Evolutionary conservation across 1,140 invertebrate species (phyloP).

Genomic region (Drosophila grimshawi): DNA sequence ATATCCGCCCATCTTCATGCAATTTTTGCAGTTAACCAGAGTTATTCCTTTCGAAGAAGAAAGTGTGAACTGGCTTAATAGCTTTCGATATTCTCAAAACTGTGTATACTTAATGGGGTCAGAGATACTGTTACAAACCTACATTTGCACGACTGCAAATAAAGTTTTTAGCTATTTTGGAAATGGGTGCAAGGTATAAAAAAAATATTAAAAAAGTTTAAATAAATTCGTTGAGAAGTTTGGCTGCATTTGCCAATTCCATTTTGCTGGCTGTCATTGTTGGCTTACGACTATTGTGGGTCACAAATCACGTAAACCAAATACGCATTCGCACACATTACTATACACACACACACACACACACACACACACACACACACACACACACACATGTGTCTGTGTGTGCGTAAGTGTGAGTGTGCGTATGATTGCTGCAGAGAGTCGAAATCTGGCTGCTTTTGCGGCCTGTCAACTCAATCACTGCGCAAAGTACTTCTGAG

Average conservation of each 20-base stretch:
- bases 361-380: background rate
- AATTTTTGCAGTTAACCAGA: too few species aligned
- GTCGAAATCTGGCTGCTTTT: constrained; percentile 7
- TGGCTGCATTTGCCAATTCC: constrained; percentile 1
- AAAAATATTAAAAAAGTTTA: background rate
- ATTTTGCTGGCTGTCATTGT: constrained; percentile 9
- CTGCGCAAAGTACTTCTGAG: constrained; percentile 28
- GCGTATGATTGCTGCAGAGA: constrained; percentile 5
- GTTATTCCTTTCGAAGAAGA: too few species aligned
- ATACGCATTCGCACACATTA: background rate
- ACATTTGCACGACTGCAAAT: too few species aligned
- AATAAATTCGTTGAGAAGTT: constrained; percentile 6
- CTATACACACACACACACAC: background rate
- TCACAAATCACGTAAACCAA: constrained; percentile 25
- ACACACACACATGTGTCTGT: background rate
- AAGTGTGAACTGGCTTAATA: too few species aligned
- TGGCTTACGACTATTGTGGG: constrained; percentile 26
- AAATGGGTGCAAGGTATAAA: too few species aligned
- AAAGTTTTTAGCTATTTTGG: background rate
- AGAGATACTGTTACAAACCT: too few species aligned
- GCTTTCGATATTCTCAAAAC: too few species aligned
- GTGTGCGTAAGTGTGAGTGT: background rate
- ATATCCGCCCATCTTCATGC: too few species aligned
- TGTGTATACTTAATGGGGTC: too few species aligned
- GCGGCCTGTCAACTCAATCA: constrained; percentile 40